Conservation (phyloP, 2,797 vertebrate genomes). For the Antennarius maculatus region DNA sequence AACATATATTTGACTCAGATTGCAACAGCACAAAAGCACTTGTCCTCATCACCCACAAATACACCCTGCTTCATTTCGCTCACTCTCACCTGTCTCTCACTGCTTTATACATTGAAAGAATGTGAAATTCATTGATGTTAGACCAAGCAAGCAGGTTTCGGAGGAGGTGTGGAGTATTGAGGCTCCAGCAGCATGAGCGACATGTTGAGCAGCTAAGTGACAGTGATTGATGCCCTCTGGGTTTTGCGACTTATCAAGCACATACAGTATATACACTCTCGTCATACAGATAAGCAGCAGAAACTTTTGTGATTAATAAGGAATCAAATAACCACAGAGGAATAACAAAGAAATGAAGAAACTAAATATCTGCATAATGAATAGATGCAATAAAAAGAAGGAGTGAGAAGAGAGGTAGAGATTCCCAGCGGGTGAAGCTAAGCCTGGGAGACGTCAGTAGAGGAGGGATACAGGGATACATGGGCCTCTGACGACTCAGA, state of each 20-base stretch:
- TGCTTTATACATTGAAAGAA: slow-evolving; percentile 78
- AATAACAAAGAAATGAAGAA: slow-evolving; percentile 24
- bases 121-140: slow-evolving; percentile 75
- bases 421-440: slow-evolving; percentile 69
- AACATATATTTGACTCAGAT: slow-evolving; percentile 83
- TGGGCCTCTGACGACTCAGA: slow-evolving; percentile 68
- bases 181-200: slow-evolving; percentile 60
- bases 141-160: slow-evolving; percentile 35
- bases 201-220: slow-evolving; percentile 76
- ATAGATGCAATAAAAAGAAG: slow-evolving; percentile 54
- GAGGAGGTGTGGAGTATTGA: slow-evolving; percentile 29
- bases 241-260: slow-evolving; percentile 70
- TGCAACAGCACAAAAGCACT: slow-evolving; percentile 66
- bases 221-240: slow-evolving; percentile 85
- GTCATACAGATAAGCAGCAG: slow-evolving; percentile 66
- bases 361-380: slow-evolving; percentile 66
- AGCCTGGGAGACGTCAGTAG: slow-evolving; percentile 56
- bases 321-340: slow-evolving; percentile 63
- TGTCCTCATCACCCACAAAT: slow-evolving; percentile 37
- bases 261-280: slow-evolving; percentile 39
- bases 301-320: slow-evolving; percentile 76
- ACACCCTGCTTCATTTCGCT: background rate
- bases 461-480: slow-evolving; percentile 56
- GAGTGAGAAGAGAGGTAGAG: slow-evolving; percentile 47
- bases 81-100: slow-evolving; percentile 17